A percentile compares a stretch with the other conserved stretches of the same genome.
phyloP scores from a whole-genome alignment of 2,113 vertebrate species.

The Mohoua ochrocephala region DNA sequence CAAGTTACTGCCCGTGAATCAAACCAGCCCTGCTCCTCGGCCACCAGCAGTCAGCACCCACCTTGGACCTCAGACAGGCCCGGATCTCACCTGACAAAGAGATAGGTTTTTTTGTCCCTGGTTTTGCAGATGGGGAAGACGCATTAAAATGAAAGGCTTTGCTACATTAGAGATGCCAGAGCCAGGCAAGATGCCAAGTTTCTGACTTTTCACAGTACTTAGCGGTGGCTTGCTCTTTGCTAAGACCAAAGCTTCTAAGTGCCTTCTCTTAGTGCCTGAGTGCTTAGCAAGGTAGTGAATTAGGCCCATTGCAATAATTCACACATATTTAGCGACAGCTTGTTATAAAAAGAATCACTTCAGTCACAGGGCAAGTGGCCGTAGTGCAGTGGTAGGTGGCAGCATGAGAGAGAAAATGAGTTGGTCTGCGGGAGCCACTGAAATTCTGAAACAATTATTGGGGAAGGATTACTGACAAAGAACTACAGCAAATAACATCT shows the following conservation, averaged over 20 bases:
- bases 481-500: not conserved
- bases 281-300: not conserved
- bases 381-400: not conserved
- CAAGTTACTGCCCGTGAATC: rapidly evolving
- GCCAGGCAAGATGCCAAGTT: not conserved
- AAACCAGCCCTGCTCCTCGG: not conserved
- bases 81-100: not conserved
- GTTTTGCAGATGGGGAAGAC: not conserved
- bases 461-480: not conserved
- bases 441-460: not conserved
- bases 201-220: not conserved
- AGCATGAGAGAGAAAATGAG: not conserved
- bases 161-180: not conserved
- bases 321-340: not conserved
- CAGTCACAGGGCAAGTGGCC: not conserved
- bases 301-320: not conserved
- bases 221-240: not conserved
- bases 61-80: not conserved
- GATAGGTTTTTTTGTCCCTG: not conserved
- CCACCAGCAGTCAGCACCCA: not conserved
- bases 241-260: not conserved
- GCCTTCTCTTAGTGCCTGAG: not conserved
- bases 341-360: not conserved
- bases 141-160: not conserved
- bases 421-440: not conserved